Evolutionary conservation across 2,797 vertebrate species (phyloP).

Genomic region (Anableps anableps): DNA sequence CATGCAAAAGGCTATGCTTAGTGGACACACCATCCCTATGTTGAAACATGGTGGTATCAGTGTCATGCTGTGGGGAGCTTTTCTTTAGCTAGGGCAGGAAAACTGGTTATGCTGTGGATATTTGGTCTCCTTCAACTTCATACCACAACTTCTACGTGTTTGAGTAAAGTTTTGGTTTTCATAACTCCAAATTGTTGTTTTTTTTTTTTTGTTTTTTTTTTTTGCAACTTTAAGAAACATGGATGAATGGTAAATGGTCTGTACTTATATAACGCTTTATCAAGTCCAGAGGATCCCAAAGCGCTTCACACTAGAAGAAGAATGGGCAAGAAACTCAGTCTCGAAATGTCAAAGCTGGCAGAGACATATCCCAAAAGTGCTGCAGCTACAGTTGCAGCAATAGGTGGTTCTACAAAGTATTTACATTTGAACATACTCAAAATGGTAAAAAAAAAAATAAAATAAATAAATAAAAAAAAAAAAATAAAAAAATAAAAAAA

Average conservation of each 20-base stretch:
- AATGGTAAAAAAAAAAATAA: neutral
- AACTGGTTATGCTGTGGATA: neutral
- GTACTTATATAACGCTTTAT: no score
- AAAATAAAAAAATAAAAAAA: neutral
- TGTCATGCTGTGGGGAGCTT: no score
- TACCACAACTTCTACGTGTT: neutral
- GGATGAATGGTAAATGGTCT: no score
- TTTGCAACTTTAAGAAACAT: neutral
- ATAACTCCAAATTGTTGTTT: neutral
- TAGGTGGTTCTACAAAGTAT: neutral
- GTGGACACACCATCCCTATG: no score
- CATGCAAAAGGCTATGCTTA: no score
- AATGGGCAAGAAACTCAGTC: neutral
- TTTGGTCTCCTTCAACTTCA: neutral
- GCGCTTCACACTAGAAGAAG: no score
- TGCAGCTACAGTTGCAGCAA: neutral
- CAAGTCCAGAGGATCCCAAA: no score
- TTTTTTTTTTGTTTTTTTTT: neutral
- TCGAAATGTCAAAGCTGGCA: neutral
- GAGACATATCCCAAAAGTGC: neutral
- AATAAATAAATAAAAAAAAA: no score
- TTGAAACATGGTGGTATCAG: no score
- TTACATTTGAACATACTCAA: neutral
- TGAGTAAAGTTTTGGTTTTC: neutral
- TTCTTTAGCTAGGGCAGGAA: neutral